phyloP scores from a whole-genome alignment of 1,140 invertebrate species.

The Trichomalopsis sarcophagae region DNA sequence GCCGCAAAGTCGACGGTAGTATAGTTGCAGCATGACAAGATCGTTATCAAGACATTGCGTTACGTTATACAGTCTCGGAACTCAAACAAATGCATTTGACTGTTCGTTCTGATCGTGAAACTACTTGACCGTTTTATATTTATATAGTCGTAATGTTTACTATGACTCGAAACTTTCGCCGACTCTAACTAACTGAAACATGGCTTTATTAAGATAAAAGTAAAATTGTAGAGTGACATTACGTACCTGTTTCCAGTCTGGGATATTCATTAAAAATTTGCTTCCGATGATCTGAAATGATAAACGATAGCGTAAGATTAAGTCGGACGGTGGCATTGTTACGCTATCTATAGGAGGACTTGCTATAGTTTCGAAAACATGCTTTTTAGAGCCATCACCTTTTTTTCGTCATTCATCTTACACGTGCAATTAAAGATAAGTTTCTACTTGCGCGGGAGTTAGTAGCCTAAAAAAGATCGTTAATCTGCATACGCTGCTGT shows the following conservation, averaged over 20 bases:
- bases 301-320: slow-evolving; percentile 8
- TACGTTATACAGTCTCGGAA: not conserved
- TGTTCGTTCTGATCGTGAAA: slow-evolving; percentile 15
- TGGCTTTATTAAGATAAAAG: slow-evolving; percentile 8
- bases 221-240: slow-evolving; percentile 6
- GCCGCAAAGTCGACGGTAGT: slow-evolving; percentile 44
- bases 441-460: too few relatives aligned
- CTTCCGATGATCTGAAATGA: slow-evolving; percentile 72
- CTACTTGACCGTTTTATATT: slow-evolving; percentile 46
- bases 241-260: slow-evolving; percentile 71
- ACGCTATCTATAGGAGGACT: not conserved
- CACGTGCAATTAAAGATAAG: too few relatives aligned
- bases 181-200: slow-evolving; percentile 31
- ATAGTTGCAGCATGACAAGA: slow-evolving; percentile 46
- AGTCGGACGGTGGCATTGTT: not conserved
- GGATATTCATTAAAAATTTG: slow-evolving; percentile 71
- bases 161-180: slow-evolving; percentile 38
- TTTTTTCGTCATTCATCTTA: too few relatives aligned
- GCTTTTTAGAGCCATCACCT: not conserved
- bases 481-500: not conserved
- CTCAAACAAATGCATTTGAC: slow-evolving; percentile 15
- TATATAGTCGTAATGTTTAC: slow-evolving; percentile 10
- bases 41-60: slow-evolving; percentile 55
- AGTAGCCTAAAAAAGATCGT: not conserved
- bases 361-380: not conserved